Conservation (phyloP, 1,140 invertebrate genomes). For the Halesus radiatus region DNA sequence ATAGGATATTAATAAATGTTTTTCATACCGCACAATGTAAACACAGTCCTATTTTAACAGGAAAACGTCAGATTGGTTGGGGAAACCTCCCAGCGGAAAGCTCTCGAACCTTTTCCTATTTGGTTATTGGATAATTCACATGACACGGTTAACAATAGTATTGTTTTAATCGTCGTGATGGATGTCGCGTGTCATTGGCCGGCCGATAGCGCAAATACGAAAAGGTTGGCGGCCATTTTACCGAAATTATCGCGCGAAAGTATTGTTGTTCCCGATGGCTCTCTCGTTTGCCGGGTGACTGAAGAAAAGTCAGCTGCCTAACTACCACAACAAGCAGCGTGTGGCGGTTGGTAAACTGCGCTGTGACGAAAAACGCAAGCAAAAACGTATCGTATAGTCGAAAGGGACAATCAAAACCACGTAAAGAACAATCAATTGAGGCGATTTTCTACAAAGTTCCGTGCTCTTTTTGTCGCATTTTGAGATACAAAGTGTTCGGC, state of each 20-base stretch:
- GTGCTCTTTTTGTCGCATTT: no score
- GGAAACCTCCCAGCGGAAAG: background rate
- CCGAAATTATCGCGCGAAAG: slow-evolving; percentile 15
- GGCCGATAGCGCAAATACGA: background rate
- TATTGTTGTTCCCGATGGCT: slow-evolving; percentile 25
- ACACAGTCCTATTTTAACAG: background rate
- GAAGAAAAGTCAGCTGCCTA: slow-evolving; percentile 35
- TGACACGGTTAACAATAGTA: slow-evolving; percentile 1
- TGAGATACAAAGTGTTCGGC: background rate
- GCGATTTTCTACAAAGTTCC: no score
- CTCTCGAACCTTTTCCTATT: background rate
- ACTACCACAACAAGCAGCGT: slow-evolving; percentile 25
- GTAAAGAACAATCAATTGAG: no score
- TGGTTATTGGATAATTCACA: background rate
- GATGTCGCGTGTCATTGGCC: background rate
- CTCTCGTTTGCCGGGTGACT: slow-evolving; percentile 14
- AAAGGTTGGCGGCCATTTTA: slow-evolving; percentile 12
- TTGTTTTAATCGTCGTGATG: background rate
- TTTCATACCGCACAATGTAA: slow-evolving; percentile 26
- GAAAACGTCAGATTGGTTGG: slow-evolving; percentile 15
- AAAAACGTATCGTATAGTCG: background rate
- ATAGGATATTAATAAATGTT: no score
- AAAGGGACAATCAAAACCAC: background rate
- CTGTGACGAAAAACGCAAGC: background rate
- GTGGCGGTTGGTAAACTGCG: background rate